These are phyloP conservation scores for Ellobium chinense DNA, from an alignment of 2,888 invertebrate genomes.

Conservation along the genomic window DNA sequence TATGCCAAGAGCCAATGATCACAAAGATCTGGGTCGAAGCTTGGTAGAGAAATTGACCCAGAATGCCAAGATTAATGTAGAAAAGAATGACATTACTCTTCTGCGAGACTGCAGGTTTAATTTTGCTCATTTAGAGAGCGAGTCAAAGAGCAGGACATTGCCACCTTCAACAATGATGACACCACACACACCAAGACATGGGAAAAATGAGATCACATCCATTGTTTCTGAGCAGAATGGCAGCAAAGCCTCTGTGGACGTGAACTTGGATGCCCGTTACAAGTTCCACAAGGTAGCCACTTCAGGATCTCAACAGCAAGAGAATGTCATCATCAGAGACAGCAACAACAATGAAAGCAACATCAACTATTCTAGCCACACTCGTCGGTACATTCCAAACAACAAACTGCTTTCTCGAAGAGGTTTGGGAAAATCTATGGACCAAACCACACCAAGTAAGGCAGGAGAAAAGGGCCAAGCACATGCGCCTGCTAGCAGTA, in stretches of 20 bases:
- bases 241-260: background rate
- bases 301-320: background rate
- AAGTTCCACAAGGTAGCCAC: background rate
- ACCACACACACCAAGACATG: background rate
- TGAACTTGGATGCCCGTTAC: background rate
- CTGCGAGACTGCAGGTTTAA: slow-evolving; percentile 8
- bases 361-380: background rate
- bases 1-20: background rate
- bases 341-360: background rate
- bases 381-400: slow-evolving; percentile 31
- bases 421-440: slow-evolving; percentile 12
- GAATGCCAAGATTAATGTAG: background rate
- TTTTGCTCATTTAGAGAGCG: background rate
- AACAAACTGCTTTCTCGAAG: slow-evolving; percentile 23
- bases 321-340: background rate
- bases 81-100: background rate
- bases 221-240: background rate
- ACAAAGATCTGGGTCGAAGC: background rate
- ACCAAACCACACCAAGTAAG: slow-evolving; percentile 6
- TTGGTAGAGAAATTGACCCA: background rate
- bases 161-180: background rate
- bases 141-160: background rate
- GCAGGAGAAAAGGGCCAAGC: background rate
- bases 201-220: background rate
- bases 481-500: background rate